phyloP scores from a whole-genome alignment of 2,113 vertebrate species.

The Pogona vitticeps region DNA sequence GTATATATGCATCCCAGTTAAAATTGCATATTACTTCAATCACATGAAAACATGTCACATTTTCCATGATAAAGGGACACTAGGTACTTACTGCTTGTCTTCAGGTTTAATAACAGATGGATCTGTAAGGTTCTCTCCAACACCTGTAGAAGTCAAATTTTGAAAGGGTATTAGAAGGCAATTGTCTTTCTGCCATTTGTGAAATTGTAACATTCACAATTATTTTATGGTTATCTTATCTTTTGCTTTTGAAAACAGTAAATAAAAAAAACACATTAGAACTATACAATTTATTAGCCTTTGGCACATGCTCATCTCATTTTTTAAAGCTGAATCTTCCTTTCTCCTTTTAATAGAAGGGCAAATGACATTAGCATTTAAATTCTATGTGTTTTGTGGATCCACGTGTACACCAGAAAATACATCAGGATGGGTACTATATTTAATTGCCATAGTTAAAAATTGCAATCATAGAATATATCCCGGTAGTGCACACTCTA shows the following conservation, averaged over 20 bases:
- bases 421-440: neutral
- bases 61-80: slow-evolving; percentile 42
- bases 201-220: slow-evolving; percentile 50
- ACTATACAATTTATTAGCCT: slow-evolving; percentile 5
- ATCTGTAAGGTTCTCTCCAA: slow-evolving; percentile 92
- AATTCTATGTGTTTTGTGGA: neutral
- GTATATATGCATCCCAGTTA: slow-evolving; percentile 8
- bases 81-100: slow-evolving; percentile 85
- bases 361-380: neutral
- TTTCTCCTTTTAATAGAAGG: neutral
- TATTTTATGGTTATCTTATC: slow-evolving; percentile 10
- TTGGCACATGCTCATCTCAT: neutral
- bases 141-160: slow-evolving; percentile 81
- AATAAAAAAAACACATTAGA: slow-evolving; percentile 4
- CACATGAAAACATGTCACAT: neutral
- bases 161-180: slow-evolving; percentile 55
- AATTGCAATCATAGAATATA: neutral
- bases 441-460: neutral
- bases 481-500: neutral
- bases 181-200: slow-evolving; percentile 29
- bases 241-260: slow-evolving; percentile 11
- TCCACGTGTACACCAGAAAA: neutral
- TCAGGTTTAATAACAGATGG: slow-evolving; percentile 94
- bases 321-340: slow-evolving; percentile 3
- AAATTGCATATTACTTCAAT: neutral